Evolutionary conservation across 2,113 vertebrate genomes (phyloP).

Genomic region (Prietella phreatophila): DNA sequence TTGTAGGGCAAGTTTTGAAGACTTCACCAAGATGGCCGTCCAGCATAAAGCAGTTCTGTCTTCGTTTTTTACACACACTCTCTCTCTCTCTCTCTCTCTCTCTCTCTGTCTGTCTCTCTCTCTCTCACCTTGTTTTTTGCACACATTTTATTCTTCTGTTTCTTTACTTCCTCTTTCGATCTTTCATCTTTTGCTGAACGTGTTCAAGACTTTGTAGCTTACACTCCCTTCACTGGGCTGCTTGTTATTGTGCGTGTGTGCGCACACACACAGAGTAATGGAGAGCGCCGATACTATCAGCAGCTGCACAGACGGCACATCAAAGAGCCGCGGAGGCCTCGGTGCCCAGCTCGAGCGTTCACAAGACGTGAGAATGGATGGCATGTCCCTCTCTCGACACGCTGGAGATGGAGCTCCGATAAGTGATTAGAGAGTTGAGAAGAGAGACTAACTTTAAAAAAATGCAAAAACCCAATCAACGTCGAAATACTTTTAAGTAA

Average conservation of each 20-base stretch:
- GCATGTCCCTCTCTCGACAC: conserved; percentile 39
- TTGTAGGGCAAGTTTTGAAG: neutral
- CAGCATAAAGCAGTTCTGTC: neutral
- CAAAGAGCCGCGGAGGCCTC: conserved; percentile 52
- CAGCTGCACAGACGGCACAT: conserved; percentile 67
- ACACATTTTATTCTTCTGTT: neutral
- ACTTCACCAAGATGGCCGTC: neutral
- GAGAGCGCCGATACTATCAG: conserved; percentile 68
- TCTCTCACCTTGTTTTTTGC: neutral
- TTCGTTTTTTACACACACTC: conserved; percentile 30
- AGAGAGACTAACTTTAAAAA: neutral
- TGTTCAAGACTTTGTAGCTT: conserved; percentile 59
- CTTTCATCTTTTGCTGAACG: conserved; percentile 47
- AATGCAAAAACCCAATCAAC: too few relatives aligned
- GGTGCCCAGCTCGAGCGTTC: conserved; percentile 24
- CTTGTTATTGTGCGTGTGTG: conserved; percentile 66
- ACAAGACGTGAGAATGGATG: conserved; percentile 23
- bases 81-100: conserved; percentile 17
- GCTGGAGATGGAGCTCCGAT: conserved; percentile 43
- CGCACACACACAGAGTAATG: conserved; percentile 54
- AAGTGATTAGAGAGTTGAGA: neutral
- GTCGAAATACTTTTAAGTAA: neutral
- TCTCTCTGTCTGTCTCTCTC: conserved; percentile 18
- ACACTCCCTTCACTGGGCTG: conserved; percentile 67
- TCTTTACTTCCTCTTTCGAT: conserved; percentile 9